Evolutionary conservation across 2,888 invertebrate genomes (phyloP), one percentile per base, ranked within the genome.

Genomic region (Bedellia somnulentella): DNA sequence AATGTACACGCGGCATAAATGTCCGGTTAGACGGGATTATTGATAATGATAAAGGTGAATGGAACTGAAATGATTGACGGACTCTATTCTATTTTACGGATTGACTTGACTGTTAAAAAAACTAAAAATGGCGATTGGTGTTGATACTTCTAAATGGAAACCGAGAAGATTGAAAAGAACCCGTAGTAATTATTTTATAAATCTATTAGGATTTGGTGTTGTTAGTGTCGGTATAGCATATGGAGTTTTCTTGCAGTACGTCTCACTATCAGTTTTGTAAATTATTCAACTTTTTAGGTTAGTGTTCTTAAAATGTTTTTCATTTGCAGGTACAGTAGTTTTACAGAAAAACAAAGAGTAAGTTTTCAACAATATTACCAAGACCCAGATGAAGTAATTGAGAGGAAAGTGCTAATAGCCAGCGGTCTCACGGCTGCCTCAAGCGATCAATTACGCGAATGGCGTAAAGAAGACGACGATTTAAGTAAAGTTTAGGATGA

Each of bases 91-190:
- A n/a, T n/a, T n/a, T n/a, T n/a, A n/a, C n/a, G n/a, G n/a, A n/a
- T n/a, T n/a, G n/a, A n/a, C n/a, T n/a, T n/a, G n/a, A n/a, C n/a
- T n/a, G n/a, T 18, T 9, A 24, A 24, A 24, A 24, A 26, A 31
- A 22, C 28, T 15, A 41, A 57, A 62, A 45, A 78, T 79, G 79
- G 78, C 75, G 35, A 67, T 73, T 37, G 76, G 77, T 30, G 54
- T 78, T 30, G 80, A 81, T 62, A 62, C 66, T 30, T 75, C 62
- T 39, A 75, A 71, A 50, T 73, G 84, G 53, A 86, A 86, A 71
- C 85, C 85, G 37, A 76, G 85, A 57, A 75, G 78, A 62, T 57
- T 82, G 35, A 75, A 68, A 54, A 85, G 85, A 42, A 85, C 86
- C 24, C 85, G 85, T 25, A 79, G 83, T 28, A 78, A 67, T 38